Conservation (phyloP, 2,797 vertebrate genomes). For the Rhinella marina region DNA sequence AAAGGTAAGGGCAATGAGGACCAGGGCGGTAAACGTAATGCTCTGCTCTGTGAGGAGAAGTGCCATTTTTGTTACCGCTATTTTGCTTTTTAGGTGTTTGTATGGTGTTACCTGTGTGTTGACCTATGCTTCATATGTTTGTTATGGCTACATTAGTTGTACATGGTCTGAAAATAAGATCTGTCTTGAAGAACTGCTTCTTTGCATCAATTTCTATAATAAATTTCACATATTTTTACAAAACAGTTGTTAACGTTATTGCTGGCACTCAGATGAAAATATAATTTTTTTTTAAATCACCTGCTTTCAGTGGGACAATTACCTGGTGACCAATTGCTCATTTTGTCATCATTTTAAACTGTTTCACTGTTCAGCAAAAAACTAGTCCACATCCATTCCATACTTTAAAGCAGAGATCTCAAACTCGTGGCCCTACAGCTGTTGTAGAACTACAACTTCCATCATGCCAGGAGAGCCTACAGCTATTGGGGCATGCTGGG, state of each 20-base stretch:
- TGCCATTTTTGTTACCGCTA: background rate
- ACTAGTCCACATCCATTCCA: background rate
- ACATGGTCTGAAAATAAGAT: background rate
- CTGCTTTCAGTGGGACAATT: background rate
- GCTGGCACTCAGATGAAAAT: background rate
- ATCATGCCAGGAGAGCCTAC: too few relatives aligned
- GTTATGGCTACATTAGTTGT: background rate
- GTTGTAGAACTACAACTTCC: too few relatives aligned
- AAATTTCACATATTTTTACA: background rate
- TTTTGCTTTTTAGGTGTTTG: background rate
- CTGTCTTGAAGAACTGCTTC: background rate
- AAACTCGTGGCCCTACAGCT: too few relatives aligned
- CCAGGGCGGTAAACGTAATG: background rate
- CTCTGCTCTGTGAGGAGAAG: background rate
- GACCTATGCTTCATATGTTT: background rate
- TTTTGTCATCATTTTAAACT: background rate
- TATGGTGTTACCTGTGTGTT: background rate
- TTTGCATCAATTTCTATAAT: background rate
- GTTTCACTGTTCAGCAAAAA: background rate
- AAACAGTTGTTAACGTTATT: background rate
- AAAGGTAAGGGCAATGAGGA: conserved; percentile 76
- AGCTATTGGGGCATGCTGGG: too few relatives aligned
- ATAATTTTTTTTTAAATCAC: background rate
- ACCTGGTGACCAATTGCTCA: background rate
- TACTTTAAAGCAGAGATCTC: too few relatives aligned